Conservation (phyloP, 2,888 invertebrate species). For the Ctena decussata region DNA sequence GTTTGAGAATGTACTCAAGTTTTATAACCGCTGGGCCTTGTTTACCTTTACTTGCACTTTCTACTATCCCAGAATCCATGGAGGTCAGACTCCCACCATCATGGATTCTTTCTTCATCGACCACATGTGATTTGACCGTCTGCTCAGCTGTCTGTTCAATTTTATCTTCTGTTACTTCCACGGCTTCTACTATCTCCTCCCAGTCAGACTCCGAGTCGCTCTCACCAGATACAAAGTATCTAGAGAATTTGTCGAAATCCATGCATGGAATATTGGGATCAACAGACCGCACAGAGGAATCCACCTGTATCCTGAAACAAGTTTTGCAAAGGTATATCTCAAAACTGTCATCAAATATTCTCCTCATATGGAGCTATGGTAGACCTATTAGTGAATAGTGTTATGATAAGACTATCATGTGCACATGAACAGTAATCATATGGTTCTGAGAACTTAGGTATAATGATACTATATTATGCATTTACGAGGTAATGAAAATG, state of each 20-base stretch:
- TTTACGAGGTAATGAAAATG: too few species aligned
- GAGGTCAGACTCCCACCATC: constrained; percentile 69
- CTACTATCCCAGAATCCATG: constrained; percentile 74
- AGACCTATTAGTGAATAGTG: too few species aligned
- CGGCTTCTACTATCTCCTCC: background rate
- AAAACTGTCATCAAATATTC: too few species aligned
- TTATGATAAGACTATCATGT: too few species aligned
- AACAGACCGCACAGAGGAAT: constrained; percentile 89
- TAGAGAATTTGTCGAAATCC: constrained; percentile 77
- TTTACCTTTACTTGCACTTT: constrained; percentile 32
- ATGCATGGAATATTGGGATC: constrained; percentile 91
- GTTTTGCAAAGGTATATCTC: background rate
- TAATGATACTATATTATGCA: too few species aligned
- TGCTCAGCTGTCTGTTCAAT: constrained; percentile 13
- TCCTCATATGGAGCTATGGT: too few species aligned
- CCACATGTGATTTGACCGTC: constrained; percentile 13
- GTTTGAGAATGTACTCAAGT: too few species aligned
- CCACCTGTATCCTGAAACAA: constrained; percentile 86
- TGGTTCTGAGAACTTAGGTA: too few species aligned
- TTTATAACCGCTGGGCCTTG: too few species aligned
- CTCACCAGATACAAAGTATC: constrained; percentile 58
- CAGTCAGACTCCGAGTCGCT: background rate
- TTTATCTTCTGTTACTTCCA: background rate
- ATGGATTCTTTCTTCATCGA: constrained; percentile 53
- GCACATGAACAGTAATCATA: too few species aligned